Conservation (phyloP, 2,113 vertebrate species). For the Aramus guarauna region DNA sequence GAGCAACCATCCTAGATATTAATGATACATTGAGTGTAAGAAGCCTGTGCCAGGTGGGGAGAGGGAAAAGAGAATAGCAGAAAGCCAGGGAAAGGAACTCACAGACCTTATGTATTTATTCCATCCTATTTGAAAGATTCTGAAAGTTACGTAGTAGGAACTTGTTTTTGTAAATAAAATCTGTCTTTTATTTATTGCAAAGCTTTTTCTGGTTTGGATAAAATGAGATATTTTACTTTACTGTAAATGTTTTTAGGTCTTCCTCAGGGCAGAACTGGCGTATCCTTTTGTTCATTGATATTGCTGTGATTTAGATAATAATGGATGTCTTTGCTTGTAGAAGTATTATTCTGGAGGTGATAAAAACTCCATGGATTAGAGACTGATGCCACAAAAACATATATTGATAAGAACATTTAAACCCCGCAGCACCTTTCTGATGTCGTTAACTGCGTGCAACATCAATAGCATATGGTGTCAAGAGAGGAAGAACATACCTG, state of each 20-base stretch:
- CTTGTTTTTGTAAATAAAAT: neutral
- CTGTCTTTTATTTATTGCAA: neutral
- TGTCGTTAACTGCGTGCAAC: neutral
- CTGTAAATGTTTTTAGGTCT: neutral
- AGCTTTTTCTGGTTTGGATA: neutral
- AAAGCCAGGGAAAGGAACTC: neutral
- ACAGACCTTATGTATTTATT: neutral
- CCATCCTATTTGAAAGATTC: neutral
- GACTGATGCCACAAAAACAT: neutral
- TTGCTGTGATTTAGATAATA: neutral
- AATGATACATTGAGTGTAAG: neutral
- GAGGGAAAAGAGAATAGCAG: neutral
- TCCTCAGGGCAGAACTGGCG: neutral
- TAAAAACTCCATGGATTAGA: neutral
- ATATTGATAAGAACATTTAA: constrained; percentile 4
- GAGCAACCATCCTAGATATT: neutral
- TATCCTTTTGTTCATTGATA: neutral
- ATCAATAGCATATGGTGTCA: neutral
- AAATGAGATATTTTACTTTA: neutral
- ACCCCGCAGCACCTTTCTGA: neutral
- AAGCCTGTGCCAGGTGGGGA: neutral
- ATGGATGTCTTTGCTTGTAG: neutral
- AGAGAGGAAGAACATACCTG: neutral
- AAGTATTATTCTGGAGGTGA: neutral
- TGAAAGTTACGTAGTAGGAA: neutral